phyloP scores from a whole-genome alignment of 2,888 invertebrate genomes.

The Caenorhabditis sp. region DNA sequence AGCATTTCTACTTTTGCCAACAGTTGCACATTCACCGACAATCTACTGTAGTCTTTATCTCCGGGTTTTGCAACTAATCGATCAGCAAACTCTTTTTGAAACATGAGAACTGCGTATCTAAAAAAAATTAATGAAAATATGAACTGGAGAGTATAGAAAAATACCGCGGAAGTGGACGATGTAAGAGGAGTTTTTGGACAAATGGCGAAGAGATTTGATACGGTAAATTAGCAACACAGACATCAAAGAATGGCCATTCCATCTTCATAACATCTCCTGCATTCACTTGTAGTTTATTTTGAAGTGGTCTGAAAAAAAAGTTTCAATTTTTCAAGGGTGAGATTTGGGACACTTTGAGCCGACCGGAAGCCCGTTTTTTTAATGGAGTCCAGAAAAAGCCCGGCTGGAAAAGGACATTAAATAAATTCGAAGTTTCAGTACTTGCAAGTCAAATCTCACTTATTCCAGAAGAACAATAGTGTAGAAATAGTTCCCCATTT shows the following conservation, averaged over 20 bases:
- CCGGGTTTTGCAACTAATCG: constrained; percentile 94
- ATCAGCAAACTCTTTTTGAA: constrained; percentile 97
- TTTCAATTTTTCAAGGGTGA: too few species aligned
- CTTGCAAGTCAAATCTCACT: too few species aligned
- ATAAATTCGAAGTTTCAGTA: too few species aligned
- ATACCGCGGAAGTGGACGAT: constrained; percentile 74
- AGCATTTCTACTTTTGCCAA: constrained; percentile 85
- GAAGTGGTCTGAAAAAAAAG: constrained; percentile 79
- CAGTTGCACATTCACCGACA: constrained; percentile 94
- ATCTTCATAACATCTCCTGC: constrained; percentile 93
- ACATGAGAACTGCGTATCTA: constrained; percentile 96
- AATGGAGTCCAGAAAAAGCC: too few species aligned
- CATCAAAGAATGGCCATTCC: constrained; percentile 93
- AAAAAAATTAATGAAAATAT: constrained; percentile 10
- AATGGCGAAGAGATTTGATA: constrained; percentile 94
- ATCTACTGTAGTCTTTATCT: constrained; percentile 92
- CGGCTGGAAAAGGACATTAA: too few species aligned
- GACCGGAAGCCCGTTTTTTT: too few species aligned
- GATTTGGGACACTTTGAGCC: too few species aligned
- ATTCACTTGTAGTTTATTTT: constrained; percentile 88
- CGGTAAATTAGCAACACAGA: constrained; percentile 97
- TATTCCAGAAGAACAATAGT: too few species aligned
- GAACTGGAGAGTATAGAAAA: background rate
- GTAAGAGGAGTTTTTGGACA: constrained; percentile 85
- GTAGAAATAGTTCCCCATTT: constrained; percentile 8